Evolutionary conservation across 2,113 vertebrate genomes (phyloP).

Genomic region (Lepisosteus oculatus): DNA sequence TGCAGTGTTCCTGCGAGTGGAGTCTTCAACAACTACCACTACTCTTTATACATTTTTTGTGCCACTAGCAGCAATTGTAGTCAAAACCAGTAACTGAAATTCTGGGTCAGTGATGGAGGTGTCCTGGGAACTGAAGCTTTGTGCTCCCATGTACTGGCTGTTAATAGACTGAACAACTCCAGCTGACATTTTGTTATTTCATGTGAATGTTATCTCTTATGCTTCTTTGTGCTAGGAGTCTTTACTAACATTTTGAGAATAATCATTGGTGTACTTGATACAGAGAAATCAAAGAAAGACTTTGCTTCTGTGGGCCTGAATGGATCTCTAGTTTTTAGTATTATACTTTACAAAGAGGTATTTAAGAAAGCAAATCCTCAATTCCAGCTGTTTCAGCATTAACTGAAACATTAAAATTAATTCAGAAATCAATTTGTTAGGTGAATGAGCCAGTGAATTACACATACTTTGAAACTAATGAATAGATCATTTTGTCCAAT

Average conservation of each 20-base stretch:
- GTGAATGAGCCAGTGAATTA: constrained; percentile 42
- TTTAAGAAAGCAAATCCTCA: constrained; percentile 32
- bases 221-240: not conserved
- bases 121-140: too few species aligned
- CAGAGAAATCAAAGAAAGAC: not conserved
- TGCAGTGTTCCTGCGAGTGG: too few species aligned
- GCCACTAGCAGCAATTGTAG: too few species aligned
- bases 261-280: not conserved
- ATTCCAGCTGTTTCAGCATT: constrained; percentile 33
- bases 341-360: constrained; percentile 5
- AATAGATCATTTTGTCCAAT: constrained; percentile 42
- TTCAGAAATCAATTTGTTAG: constrained; percentile 38
- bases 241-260: too few species aligned
- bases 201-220: not conserved
- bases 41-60: too few species aligned
- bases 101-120: too few species aligned
- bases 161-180: too few species aligned
- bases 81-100: too few species aligned
- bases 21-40: too few species aligned
- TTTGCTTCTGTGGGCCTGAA: not conserved
- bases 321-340: too few species aligned
- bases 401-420: constrained; percentile 45
- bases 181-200: not conserved
- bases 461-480: constrained; percentile 37
- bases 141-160: too few species aligned